A percentile compares a stretch with the other conserved stretches of the same genome.
Evolutionary conservation across 2,888 invertebrate species (phyloP).

Genomic region (Deilephila elpenor): DNA sequence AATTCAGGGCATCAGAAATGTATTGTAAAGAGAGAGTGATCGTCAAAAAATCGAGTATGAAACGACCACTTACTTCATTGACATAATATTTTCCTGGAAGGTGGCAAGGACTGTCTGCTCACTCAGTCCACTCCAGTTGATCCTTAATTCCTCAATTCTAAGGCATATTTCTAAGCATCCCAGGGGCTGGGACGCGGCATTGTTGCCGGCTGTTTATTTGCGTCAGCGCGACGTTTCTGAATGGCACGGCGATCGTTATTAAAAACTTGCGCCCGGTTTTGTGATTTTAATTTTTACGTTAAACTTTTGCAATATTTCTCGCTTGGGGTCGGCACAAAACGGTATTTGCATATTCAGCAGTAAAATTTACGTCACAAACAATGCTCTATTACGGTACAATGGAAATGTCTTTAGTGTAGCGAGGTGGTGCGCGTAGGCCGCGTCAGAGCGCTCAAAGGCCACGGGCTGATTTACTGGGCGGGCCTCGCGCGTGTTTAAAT

Average conservation of each 20-base stretch:
- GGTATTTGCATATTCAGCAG: conserved; percentile 82
- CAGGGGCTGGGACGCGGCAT: not conserved
- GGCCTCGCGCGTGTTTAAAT: conserved; percentile 80
- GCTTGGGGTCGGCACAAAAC: conserved; percentile 70
- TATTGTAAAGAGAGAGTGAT: too few species aligned
- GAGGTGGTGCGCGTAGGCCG: conserved; percentile 49
- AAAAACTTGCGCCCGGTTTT: conserved; percentile 33
- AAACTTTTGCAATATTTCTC: conserved; percentile 81
- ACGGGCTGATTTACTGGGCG: conserved; percentile 75
- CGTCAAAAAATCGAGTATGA: too few species aligned
- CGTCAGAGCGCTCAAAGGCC: conserved; percentile 59
- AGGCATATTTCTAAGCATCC: not conserved
- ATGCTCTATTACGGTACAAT: conserved; percentile 80
- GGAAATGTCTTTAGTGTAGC: conserved; percentile 81
- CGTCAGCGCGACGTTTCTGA: not conserved
- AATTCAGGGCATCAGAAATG: too few species aligned
- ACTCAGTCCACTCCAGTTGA: too few species aligned
- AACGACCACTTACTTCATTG: too few species aligned
- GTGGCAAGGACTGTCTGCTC: too few species aligned
- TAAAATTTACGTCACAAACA: conserved; percentile 82
- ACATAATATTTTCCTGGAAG: too few species aligned
- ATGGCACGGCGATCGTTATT: conserved; percentile 43
- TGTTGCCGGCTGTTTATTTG: not conserved
- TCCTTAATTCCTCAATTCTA: not conserved
- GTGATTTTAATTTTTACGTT: conserved; percentile 62